Base-by-base conservation (phyloP, 2,797 vertebrate species). In the Arremon brunneinucha region DNA sequence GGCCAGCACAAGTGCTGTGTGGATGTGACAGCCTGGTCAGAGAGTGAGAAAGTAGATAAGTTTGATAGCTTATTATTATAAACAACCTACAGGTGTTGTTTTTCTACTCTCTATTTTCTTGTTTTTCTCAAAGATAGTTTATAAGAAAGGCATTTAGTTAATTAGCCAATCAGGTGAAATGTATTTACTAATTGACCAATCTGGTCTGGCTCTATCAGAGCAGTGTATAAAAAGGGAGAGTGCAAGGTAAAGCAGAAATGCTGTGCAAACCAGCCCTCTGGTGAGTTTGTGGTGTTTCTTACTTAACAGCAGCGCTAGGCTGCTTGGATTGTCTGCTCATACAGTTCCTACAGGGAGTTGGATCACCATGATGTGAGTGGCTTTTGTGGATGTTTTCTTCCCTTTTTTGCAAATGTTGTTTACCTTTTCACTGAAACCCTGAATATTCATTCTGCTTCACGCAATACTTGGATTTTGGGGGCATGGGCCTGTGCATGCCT, bases 401-500 rank as follows among this genome's bases (percentile, higher is more conserved):
- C 6, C 4, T 22, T 28, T 87, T 59, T 37, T 49, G 15, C 35
- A 81, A 70, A 74, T 14, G 5, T 21, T 57, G 3, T 67, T 93
- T 35, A 18, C 4, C 8, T 68, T 76, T 71, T 56, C 35, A 27
- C 9, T 44, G 56, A 78, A 59, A 37, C 28, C 14, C 26, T 72
- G 50, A 26, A 4, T 72, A 37, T 32, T 68, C 3, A 2, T 75
- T 87, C 57, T 53, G 14, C n/a, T 79, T 75, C 26, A 28, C 19
- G 19, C 30, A 69, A 32, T 34, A 10, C 28, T 71, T 84, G 13
- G 35, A 44, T 79, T 79, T 65, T 65, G 32, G 10, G 15, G 20
- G 35, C 6, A 11, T 23, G 47, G 50, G 24, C 0, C 0, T n/a
- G 10, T 21, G 2, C 26, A 17, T 8, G 13, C 17, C 35, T 84